Conservation (phyloP, 2,888 invertebrate species). For the Nemotelus nigrinus region DNA sequence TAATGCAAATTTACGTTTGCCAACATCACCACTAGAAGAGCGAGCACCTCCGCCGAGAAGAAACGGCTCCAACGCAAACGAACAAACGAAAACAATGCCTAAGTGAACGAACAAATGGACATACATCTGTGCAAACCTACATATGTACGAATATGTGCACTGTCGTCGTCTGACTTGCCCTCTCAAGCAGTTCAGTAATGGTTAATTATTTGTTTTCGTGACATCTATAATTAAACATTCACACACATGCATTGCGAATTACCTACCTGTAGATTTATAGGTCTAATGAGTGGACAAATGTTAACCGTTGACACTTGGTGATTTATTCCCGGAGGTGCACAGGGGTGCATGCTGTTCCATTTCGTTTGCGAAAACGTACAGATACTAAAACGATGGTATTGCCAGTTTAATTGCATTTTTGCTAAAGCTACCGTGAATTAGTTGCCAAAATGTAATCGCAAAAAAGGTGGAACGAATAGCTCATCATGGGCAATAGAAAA, state of each 20-base stretch:
- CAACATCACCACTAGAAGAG: neutral
- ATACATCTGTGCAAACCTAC: neutral
- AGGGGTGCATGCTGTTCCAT: conserved; percentile 1
- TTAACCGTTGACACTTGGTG: conserved; percentile 55
- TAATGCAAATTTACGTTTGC: conserved; percentile 33
- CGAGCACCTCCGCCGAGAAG: neutral
- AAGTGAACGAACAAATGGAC: neutral
- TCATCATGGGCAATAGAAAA: no score
- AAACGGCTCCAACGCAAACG: neutral
- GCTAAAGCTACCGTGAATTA: no score
- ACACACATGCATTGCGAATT: conserved; percentile 50
- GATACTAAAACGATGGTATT: neutral
- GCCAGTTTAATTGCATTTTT: neutral
- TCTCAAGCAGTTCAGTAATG: conserved; percentile 44
- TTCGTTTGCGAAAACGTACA: conserved; percentile 3
- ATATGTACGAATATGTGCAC: neutral
- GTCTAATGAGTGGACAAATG: conserved; percentile 56
- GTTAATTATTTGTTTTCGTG: conserved; percentile 56
- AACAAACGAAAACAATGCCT: neutral
- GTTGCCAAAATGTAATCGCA: no score
- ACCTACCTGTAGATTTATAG: conserved; percentile 52
- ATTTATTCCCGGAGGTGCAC: conserved; percentile 52
- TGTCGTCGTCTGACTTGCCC: conserved; percentile 34
- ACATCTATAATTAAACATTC: conserved; percentile 56
- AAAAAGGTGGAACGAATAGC: no score